Percentiles rank a stretch among this genome's conserved stretches.
These are phyloP conservation scores for Procambarus clarkii DNA, from an alignment of 1,140 invertebrate species.

Conservation along the genomic window DNA sequence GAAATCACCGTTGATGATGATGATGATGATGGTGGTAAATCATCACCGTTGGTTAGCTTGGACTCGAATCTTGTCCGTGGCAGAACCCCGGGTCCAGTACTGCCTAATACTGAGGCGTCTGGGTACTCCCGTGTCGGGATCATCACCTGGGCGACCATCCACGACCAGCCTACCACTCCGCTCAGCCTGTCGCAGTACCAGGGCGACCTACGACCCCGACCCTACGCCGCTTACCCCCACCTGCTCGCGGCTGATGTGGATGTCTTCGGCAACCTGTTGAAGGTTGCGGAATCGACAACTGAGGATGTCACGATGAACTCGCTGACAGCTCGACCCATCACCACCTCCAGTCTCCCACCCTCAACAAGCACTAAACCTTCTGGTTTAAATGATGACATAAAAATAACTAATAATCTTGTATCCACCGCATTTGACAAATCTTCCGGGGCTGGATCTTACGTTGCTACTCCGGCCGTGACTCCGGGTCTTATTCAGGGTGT, in stretches of 20 bases:
- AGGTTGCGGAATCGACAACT: neutral
- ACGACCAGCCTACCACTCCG: neutral
- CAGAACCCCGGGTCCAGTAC: neutral
- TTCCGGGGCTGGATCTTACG: neutral
- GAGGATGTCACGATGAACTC: neutral
- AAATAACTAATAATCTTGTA: neutral
- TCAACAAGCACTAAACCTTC: neutral
- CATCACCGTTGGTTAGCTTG: neutral
- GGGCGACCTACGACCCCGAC: neutral
- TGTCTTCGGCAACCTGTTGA: neutral
- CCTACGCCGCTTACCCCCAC: neutral
- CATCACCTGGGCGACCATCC: conserved; percentile 17
- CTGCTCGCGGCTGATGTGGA: neutral
- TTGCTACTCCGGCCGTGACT: neutral
- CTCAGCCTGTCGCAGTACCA: neutral
- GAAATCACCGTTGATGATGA: neutral
- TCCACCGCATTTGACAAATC: neutral
- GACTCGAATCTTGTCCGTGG: neutral
- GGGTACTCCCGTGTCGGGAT: neutral
- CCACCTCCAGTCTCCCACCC: neutral
- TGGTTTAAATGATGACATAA: neutral
- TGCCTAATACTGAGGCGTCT: neutral
- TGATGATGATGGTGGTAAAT: neutral
- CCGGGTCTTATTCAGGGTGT: too few species aligned
- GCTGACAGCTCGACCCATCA: neutral